Evolutionary conservation across 2,888 invertebrate genomes (phyloP).

Genomic region (Caenorhabditis macrosperma): DNA sequence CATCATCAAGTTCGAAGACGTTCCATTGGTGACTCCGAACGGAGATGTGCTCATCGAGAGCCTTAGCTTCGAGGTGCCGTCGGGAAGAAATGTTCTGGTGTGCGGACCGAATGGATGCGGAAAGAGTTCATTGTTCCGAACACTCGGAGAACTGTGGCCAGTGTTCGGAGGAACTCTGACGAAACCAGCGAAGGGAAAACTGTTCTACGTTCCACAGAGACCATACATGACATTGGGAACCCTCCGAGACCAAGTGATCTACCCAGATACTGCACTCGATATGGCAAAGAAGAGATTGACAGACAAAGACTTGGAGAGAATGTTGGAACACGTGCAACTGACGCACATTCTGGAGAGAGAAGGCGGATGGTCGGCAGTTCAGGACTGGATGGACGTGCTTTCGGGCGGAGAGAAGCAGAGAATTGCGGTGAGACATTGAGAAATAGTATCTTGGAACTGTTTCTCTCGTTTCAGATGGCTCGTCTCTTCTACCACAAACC

Average conservation of each 20-base stretch:
- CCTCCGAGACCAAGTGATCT: conserved; percentile 92
- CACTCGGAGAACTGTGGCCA: conserved; percentile 82
- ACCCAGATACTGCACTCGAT: conserved; percentile 89
- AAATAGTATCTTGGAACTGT: neutral
- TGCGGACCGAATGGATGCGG: conserved; percentile 83
- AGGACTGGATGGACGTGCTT: conserved; percentile 90
- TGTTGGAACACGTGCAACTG: conserved; percentile 84
- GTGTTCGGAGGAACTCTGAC: conserved; percentile 85
- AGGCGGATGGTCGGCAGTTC: conserved; percentile 79
- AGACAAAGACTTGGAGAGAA: conserved; percentile 86
- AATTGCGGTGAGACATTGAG: conserved; percentile 82
- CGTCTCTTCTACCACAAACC: conserved; percentile 81
- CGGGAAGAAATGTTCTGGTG: conserved; percentile 87
- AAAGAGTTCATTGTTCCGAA: conserved; percentile 82
- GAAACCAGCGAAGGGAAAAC: conserved; percentile 93
- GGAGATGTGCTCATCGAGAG: conserved; percentile 92
- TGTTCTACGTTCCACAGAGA: conserved; percentile 93
- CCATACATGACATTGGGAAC: conserved; percentile 98
- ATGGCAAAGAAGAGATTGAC: conserved; percentile 86
- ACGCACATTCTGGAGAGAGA: conserved; percentile 81
- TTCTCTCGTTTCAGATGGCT: conserved; percentile 79
- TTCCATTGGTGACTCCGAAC: conserved; percentile 96
- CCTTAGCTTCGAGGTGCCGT: conserved; percentile 87
- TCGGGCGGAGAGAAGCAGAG: conserved; percentile 83
- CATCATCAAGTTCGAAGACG: conserved; percentile 91